Base-by-base conservation (phyloP, 2,797 vertebrate genomes). In the Coccyzus lansbergi region DNA sequence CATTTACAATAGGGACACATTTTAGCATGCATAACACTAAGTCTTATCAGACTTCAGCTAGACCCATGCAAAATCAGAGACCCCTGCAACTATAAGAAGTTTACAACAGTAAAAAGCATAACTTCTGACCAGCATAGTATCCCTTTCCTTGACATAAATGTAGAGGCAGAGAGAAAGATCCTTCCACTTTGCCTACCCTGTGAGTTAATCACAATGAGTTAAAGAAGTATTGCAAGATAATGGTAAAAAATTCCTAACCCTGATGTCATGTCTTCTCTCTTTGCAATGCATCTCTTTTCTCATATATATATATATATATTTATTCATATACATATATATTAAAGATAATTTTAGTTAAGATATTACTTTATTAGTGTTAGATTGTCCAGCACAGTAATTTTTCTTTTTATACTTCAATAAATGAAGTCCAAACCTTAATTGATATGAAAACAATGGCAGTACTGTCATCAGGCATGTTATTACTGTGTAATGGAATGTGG, bases 211-310 rank as follows among this genome's bases (percentile, higher is more conserved):
- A 56, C 14, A 74, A 15, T 7, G 8, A 80, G 5, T 28, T 40
- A 29, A 60, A 75, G 12, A 42, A 25, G 3, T 21, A 15, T 22
- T 0, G 0, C 9, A 71, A 78, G 16, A 28, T 42, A 16, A 62
- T 3, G 8, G 26, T 9, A 28, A 78, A 72, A 40, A 51, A 15
- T 74, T 91, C 19, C 6, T 59, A 65, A 51, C 4, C 4, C 5
- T 62, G 3, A 12, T 49, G 12, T 62, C 2, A 33, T 17, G 10
- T 60, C 8, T 58, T 68, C 16, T 74, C 16, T 64, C 10, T 78
- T 60, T 48, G 7, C 17, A 12, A 52, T 5, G 3, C 1, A 53
- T 46, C 29, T 88, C 17, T 51, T 65, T 44, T n/a, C n/a, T 38
- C 28, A 65, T 62, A 56, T 19, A 44, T 10, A 5, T 0, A 0